These are phyloP conservation scores for Enteromius unitaeniatus DNA, from an alignment of 2,797 vertebrate genomes.

Conservation along the genomic window DNA sequence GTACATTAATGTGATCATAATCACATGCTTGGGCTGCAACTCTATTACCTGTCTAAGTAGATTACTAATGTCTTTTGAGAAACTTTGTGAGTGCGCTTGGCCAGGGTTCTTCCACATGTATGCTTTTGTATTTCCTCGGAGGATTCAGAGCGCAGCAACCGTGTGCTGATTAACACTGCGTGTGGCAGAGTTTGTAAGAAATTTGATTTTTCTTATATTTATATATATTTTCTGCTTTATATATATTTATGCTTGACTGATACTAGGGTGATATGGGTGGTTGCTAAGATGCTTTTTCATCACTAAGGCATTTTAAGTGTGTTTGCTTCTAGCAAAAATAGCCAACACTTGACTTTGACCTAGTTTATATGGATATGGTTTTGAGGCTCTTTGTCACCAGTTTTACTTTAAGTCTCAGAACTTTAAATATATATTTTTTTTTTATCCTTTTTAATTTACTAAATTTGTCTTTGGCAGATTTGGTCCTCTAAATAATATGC, in stretches of 20 bases:
- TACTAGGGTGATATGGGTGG: neutral
- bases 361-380: neutral
- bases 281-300: neutral
- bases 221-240: neutral
- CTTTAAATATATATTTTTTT: neutral
- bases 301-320: neutral
- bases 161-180: neutral
- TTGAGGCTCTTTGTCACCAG: neutral
- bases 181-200: constrained; percentile 1
- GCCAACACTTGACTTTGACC: neutral
- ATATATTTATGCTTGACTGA: neutral
- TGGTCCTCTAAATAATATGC: neutral
- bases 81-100: neutral
- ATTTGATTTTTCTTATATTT: neutral
- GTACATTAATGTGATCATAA: constrained; percentile 46
- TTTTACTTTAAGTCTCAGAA: neutral
- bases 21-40: constrained; percentile 45
- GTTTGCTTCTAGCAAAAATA: neutral
- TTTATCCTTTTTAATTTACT: neutral
- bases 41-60: constrained; percentile 41
- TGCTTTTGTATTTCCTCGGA: neutral
- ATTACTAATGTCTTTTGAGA: constrained; percentile 39
- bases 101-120: neutral
- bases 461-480: neutral
- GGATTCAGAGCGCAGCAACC: neutral